phyloP scores from a whole-genome alignment of 1,140 invertebrate species.

The Bilobella aurantiaca region DNA sequence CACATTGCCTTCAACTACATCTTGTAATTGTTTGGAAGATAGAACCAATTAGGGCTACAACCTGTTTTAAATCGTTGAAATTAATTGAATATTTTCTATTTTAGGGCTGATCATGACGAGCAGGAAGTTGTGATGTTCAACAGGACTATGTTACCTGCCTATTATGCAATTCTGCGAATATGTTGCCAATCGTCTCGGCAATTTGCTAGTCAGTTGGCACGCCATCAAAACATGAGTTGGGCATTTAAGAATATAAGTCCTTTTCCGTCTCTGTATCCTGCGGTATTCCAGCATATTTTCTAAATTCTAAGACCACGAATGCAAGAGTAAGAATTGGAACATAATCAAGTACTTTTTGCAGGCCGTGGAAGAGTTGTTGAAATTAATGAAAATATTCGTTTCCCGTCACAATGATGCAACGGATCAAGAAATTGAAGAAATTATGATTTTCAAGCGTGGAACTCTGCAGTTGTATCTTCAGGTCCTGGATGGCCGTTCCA shows the following conservation, averaged over 20 bases:
- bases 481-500: conserved; percentile 65
- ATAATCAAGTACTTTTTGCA: too few species aligned
- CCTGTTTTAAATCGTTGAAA: not conserved
- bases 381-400: conserved; percentile 73
- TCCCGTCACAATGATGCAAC: conserved; percentile 60
- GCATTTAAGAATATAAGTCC: conserved; percentile 92
- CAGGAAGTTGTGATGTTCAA: conserved; percentile 89
- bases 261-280: conserved; percentile 80
- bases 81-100: conserved; percentile 31
- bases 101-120: conserved; percentile 84
- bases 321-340: too few species aligned
- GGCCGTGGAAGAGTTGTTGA: conserved; percentile 84
- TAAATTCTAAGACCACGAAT: too few species aligned
- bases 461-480: conserved; percentile 72
- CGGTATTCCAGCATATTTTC: too few species aligned
- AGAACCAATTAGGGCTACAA: not conserved
- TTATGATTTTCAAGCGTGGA: conserved; percentile 65
- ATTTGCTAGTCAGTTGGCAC: conserved; percentile 73
- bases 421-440: conserved; percentile 67
- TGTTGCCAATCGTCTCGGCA: conserved; percentile 75
- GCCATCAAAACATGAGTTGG: conserved; percentile 91
- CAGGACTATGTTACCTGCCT: conserved; percentile 84
- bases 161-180: conserved; percentile 77
- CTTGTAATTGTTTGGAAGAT: conserved; percentile 53
- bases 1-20: conserved; percentile 96